These are phyloP conservation scores for Pseudorhiza aurosa DNA, from an alignment of 30 jellyfish, hydroid and myxozoan species.

Conservation along the genomic window DNA sequence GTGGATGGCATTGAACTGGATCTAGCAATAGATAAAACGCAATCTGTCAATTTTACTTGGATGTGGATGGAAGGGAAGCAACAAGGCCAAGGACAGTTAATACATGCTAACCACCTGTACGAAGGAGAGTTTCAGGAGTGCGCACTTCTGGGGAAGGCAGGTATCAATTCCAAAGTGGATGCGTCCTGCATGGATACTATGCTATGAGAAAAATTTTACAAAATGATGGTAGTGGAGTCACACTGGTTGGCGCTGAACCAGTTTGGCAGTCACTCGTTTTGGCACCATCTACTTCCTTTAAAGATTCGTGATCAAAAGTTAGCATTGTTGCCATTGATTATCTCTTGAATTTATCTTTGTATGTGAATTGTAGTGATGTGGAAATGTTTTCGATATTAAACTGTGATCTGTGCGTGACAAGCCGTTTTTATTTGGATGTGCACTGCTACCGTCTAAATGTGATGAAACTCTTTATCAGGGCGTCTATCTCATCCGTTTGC, in stretches of 20 bases:
- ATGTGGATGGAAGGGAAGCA: slow-evolving; percentile 77
- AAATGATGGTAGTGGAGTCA: slow-evolving; percentile 71
- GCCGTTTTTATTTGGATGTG: no score
- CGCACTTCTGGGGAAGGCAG: slow-evolving; percentile 75
- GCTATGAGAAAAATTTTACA: slow-evolving; percentile 50
- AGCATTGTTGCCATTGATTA: no score
- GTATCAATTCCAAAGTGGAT: slow-evolving; percentile 43
- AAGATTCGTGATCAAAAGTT: neutral
- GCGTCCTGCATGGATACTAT: slow-evolving; percentile 88
- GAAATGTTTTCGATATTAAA: no score
- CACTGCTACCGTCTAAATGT: no score
- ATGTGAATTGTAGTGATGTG: no score
- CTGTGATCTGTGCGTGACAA: no score
- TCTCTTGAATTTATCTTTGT: no score
- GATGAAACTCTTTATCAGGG: no score
- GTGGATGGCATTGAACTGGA: neutral
- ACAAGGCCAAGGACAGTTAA: slow-evolving; percentile 68
- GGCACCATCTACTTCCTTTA: neutral
- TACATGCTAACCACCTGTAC: slow-evolving; percentile 39
- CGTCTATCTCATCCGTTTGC: no score
- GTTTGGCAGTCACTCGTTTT: slow-evolving; percentile 61
- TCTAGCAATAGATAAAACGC: neutral
- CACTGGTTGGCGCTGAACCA: slow-evolving; percentile 76
- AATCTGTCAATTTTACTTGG: neutral
- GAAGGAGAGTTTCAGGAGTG: slow-evolving; percentile 66